Evolutionary conservation across 2,888 invertebrate genomes (phyloP), one percentile per base, ranked within the genome.

Genomic region (Hypsopygia costalis): DNA sequence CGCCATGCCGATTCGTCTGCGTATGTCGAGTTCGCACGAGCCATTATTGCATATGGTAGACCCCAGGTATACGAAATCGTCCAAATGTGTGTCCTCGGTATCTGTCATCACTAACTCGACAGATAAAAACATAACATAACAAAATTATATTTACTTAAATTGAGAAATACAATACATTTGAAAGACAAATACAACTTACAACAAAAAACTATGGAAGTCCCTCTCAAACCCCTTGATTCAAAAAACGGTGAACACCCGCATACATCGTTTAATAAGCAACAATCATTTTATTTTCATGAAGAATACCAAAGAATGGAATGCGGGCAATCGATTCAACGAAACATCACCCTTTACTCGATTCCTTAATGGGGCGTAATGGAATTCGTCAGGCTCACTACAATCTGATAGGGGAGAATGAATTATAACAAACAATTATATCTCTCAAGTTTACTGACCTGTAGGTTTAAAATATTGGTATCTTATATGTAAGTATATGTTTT

Each of bases 221-320:
- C 20, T 30, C 28, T 21, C 10, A 8, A 62, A 59, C 62, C 47
- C 55, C 57, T 62, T 67, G 58, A 64, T 65, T 68, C 60, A 65
- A 68, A 69, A 73, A 69, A 65, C 49, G 56, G 16, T 16, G 16
- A 16, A 16, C 16, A 74, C 86, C 85, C 86, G 86, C 86, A 85
- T 85, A 50, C 45, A 58, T 47, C 68, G 60, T 75, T 77, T 81
- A 85, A 82, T 85, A 81, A 74, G 69, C 59, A 66, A 69, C 79
- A 79, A 85, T 85, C 82, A 86, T 82, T 78, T 78, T 81, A 80
- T 85, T 81, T 82, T 80, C 67, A 76, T 81, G 79, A 69, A 76
- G 74, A 73, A 81, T 74, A 75, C 66, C 49, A 49, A 47, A 45
- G 51, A 59, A 52, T 50, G 40, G 58, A 73, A 87, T 87, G 86